These are phyloP conservation scores for Xestia c-nigrum DNA, from an alignment of 2,888 invertebrate species.

Conservation along the genomic window DNA sequence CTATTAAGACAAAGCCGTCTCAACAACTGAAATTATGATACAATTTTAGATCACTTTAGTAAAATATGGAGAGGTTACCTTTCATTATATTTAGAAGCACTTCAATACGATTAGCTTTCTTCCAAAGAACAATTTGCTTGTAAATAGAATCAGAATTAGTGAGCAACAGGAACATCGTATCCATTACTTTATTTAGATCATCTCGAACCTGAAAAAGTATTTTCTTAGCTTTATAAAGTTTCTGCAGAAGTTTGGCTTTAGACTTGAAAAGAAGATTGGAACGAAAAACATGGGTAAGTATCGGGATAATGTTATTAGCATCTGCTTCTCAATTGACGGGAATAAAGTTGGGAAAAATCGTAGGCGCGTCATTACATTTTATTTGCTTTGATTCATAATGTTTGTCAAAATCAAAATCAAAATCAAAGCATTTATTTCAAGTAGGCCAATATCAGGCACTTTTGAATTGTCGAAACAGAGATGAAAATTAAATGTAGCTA, in stretches of 20 bases:
- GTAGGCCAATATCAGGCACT: no score
- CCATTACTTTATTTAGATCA: constrained; percentile 76
- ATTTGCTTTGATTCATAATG: not conserved
- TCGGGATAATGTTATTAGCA: constrained; percentile 14
- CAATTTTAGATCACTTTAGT: constrained; percentile 6
- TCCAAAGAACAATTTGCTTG: constrained; percentile 75
- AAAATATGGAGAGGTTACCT: constrained; percentile 34
- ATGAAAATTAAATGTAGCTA: no score
- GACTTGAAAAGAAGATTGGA: constrained; percentile 18
- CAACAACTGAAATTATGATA: not conserved
- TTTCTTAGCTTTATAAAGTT: constrained; percentile 17
- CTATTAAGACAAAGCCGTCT: not conserved
- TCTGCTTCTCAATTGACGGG: not conserved
- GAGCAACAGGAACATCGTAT: constrained; percentile 77
- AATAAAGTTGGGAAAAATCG: not conserved
- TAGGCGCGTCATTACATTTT: not conserved
- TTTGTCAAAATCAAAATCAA: no score
- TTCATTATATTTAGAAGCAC: constrained; percentile 66
- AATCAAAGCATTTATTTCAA: no score
- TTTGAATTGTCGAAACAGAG: no score
- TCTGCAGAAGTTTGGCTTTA: not conserved
- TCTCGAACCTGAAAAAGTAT: constrained; percentile 70
- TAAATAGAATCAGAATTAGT: constrained; percentile 78
- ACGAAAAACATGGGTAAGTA: constrained; percentile 25
- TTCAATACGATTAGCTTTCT: constrained; percentile 71